phyloP scores from a whole-genome alignment of 2,797 vertebrate genomes.

The Peromyscus nudipes region DNA sequence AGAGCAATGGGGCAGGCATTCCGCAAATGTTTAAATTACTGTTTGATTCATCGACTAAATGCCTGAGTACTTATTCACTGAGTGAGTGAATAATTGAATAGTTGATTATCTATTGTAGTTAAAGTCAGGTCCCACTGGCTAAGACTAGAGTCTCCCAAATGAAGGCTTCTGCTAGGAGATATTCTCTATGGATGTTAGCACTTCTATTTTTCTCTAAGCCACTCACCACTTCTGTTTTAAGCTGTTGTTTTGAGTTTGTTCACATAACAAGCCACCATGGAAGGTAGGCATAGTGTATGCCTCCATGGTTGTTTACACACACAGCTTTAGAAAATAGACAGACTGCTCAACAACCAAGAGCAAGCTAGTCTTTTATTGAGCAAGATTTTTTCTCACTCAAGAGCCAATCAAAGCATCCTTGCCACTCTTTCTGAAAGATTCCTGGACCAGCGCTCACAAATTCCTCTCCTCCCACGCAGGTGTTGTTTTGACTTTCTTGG shows the following conservation, averaged over 20 bases:
- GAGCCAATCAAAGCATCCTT: neutral
- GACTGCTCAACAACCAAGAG: neutral
- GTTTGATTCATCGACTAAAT: neutral
- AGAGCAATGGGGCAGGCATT: neutral
- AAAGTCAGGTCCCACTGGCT: neutral
- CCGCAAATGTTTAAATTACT: neutral
- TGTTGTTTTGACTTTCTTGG: neutral
- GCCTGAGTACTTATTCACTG: neutral
- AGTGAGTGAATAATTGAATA: neutral
- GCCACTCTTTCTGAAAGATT: neutral
- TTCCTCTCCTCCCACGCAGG: neutral
- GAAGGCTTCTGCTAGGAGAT: neutral
- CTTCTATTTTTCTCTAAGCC: conserved; percentile 5
- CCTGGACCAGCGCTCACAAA: neutral
- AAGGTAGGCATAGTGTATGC: neutral
- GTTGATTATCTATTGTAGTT: neutral
- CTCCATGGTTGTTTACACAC: neutral
- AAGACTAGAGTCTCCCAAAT: neutral
- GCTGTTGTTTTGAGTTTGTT: neutral
- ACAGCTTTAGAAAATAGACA: neutral
- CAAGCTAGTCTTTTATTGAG: neutral
- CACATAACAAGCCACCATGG: neutral
- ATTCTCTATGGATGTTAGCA: neutral
- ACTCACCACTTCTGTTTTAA: neutral
- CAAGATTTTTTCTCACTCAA: neutral